phyloP scores from a whole-genome alignment of 2,888 invertebrate species.

The Odontocerum albicorne region DNA sequence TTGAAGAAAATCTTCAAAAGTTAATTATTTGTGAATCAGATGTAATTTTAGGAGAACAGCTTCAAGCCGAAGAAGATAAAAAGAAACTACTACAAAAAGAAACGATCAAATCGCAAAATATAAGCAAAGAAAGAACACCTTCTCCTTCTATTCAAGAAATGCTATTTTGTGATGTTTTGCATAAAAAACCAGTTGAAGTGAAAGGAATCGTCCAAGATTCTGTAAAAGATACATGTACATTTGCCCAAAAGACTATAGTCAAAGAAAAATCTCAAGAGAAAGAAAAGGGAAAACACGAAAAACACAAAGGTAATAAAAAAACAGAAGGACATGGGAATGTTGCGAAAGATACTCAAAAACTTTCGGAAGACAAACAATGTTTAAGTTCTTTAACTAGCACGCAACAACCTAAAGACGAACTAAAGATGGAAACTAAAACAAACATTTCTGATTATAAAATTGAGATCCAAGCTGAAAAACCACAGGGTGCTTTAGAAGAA shows the following conservation, averaged over 20 bases:
- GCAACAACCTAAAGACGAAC: neutral
- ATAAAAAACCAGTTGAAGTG: conserved; percentile 40
- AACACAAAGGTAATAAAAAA: conserved; percentile 1
- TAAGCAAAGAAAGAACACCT: conserved; percentile 31
- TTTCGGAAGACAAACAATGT: too few relatives aligned
- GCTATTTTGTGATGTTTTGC: conserved; percentile 3
- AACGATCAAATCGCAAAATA: conserved; percentile 11
- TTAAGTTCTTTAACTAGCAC: too few relatives aligned
- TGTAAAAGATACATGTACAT: neutral
- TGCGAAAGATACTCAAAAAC: neutral
- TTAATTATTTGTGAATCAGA: conserved; percentile 34
- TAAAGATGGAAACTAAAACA: neutral
- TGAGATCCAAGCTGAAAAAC: neutral
- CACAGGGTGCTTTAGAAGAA: neutral
- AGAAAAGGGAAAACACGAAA: conserved; percentile 7
- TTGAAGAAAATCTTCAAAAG: conserved; percentile 32
- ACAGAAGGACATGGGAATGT: conserved; percentile 8
- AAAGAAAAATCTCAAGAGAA: neutral
- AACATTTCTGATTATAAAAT: neutral
- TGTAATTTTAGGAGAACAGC: conserved; percentile 18
- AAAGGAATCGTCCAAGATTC: conserved; percentile 37
- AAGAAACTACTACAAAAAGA: conserved; percentile 22
- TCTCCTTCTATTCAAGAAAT: neutral
- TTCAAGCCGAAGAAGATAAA: conserved; percentile 43
- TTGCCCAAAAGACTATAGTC: neutral